phyloP scores from a whole-genome alignment of 1,140 invertebrate genomes.

The Parapsyche elsis region DNA sequence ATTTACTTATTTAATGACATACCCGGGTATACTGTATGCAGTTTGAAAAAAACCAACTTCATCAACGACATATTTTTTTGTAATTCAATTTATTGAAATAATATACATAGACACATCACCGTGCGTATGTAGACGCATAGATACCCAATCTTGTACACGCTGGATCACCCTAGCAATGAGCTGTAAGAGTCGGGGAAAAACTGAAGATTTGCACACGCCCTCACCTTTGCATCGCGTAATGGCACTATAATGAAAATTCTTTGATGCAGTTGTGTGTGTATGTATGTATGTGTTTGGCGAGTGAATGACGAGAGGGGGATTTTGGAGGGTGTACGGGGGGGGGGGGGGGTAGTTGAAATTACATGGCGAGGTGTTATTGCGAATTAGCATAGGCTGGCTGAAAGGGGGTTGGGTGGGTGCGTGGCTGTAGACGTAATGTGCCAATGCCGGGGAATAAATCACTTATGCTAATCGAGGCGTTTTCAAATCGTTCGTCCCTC shows the following conservation, averaged over 20 bases:
- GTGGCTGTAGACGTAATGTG: not conserved
- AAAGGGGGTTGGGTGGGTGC: not conserved
- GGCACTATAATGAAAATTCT: not conserved
- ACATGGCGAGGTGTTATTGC: conserved; percentile 40
- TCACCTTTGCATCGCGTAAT: not conserved
- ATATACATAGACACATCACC: not conserved
- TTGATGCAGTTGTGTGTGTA: not conserved
- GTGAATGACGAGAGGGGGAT: too few relatives aligned
- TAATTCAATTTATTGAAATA: too few relatives aligned
- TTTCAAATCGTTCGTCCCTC: conserved; percentile 49
- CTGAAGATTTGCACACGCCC: not conserved
- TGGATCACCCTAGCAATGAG: too few relatives aligned
- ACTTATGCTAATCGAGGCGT: conserved; percentile 54
- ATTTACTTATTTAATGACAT: too few relatives aligned
- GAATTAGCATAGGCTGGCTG: conserved; percentile 41
- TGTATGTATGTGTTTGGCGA: too few relatives aligned
- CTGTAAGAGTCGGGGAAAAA: too few relatives aligned
- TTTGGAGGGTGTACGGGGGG: too few relatives aligned
- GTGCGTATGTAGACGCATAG: not conserved
- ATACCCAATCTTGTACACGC: not conserved
- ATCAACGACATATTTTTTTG: too few relatives aligned
- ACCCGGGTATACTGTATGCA: too few relatives aligned
- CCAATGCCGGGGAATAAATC: conserved; percentile 49
- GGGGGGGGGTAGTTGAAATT: not conserved
- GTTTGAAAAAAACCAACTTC: too few relatives aligned